Conservation (phyloP, 92 coral and sea anemone genomes). For the Virgularia gustaviana region DNA sequence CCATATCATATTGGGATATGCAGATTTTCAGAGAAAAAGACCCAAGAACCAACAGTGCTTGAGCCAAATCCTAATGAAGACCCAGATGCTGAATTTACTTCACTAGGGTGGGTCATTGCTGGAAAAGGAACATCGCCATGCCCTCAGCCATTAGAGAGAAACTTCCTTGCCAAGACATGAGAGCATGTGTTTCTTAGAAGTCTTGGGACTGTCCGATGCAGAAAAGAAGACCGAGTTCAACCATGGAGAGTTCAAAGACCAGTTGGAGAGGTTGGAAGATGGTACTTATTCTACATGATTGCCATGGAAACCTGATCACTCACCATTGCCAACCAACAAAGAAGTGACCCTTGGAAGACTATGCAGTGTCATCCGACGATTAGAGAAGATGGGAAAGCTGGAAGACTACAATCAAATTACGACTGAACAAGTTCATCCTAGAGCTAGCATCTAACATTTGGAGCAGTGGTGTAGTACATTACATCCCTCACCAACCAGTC, state of each 20-base stretch:
- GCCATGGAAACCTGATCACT: constrained; percentile 66
- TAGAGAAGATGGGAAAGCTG: constrained; percentile 40
- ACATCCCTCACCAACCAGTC: constrained; percentile 57
- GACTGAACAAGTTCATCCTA: constrained; percentile 19
- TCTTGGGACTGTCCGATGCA: constrained; percentile 51
- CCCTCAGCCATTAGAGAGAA: no score
- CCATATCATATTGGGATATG: constrained; percentile 56
- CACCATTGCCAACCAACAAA: constrained; percentile 49
- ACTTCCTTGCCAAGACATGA: no score
- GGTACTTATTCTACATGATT: constrained; percentile 53
- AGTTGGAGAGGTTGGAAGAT: constrained; percentile 44
- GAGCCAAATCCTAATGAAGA: constrained; percentile 53
- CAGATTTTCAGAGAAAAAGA: constrained; percentile 39
- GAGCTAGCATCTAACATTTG: constrained; percentile 43
- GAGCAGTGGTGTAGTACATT: constrained; percentile 28
- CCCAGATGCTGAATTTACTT: constrained; percentile 62
- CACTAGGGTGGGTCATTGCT: constrained; percentile 64
- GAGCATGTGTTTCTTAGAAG: constrained; percentile 62
- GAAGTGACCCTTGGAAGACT: constrained; percentile 53
- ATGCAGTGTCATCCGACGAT: constrained; percentile 41
- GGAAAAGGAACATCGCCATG: no score
- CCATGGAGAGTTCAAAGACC: constrained; percentile 52
- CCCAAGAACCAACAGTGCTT: constrained; percentile 45
- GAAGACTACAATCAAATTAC: not conserved
- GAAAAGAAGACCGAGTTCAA: constrained; percentile 5